A percentile compares a stretch with the other conserved stretches of the same genome.
phyloP scores from a whole-genome alignment of 2,888 invertebrate genomes.

The Acronicta alni region DNA sequence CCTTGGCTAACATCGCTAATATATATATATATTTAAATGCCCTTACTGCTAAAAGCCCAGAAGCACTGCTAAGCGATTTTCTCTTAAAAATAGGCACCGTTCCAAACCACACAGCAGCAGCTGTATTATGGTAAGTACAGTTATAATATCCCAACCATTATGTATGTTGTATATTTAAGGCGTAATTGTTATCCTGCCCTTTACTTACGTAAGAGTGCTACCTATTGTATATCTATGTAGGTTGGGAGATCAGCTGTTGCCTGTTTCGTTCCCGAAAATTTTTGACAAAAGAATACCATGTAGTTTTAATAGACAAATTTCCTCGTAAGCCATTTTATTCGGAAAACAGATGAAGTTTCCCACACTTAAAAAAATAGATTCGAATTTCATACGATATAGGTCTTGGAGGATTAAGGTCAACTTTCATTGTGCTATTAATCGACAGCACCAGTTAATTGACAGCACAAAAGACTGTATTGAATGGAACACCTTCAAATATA shows the following conservation, averaged over 20 bases:
- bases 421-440: too few species aligned
- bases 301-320: too few species aligned
- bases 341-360: too few species aligned
- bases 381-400: too few species aligned
- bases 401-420: too few species aligned
- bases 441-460: too few species aligned
- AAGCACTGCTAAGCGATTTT: constrained; percentile 6
- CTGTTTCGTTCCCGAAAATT: background rate
- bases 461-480: too few species aligned
- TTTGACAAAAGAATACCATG: background rate
- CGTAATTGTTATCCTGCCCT: background rate
- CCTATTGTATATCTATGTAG: constrained; percentile 2
- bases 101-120: constrained; percentile 27
- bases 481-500: too few species aligned
- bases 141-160: constrained; percentile 8
- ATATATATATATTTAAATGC: too few species aligned
- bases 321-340: too few species aligned
- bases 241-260: background rate
- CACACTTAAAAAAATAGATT: too few species aligned
- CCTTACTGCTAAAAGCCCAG: background rate
- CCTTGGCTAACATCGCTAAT: too few species aligned
- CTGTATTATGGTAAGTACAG: background rate
- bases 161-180: constrained; percentile 3
- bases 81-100: constrained; percentile 24
- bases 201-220: constrained; percentile 19